Base-by-base conservation (phyloP, 2,797 vertebrate species). In the Myoxocephalus aenaeus region DNA sequence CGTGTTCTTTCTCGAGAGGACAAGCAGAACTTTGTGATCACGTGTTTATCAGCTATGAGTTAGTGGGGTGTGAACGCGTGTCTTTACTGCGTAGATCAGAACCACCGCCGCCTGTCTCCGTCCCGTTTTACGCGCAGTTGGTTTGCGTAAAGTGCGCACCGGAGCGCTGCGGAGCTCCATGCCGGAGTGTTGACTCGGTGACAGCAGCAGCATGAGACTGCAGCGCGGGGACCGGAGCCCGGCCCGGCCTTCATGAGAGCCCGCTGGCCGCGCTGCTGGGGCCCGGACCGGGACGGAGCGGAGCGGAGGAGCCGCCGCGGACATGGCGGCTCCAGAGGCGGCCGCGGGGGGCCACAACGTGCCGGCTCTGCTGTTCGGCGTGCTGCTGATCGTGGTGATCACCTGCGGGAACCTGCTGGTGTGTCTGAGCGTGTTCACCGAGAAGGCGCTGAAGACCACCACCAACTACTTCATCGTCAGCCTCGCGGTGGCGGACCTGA, bases 381-480 rank as follows among this genome's bases (percentile, higher is more conserved):
- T 96, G 57, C 87, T 97, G 87, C 95, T 99, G 70, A 97, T 97
- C 83, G 90, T 96, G 36, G 85, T 96, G 59, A 97, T 98, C 83
- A 95, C 96, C 70, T 94, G 96, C 53, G 98, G 98, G 80, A 98
- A 99, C 90, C 80, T 97, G 86, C 95, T 99, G 7, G 97, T 99
- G 85, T 98, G 98, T 78, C 84, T 96, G 62, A 98, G 98, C 83
- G 97, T 99, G 70, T 95, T 96, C 89, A 96, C 93, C 1, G 98
- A 98, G 94, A 96, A 96, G 81, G 95, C 97, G 27, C 93, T 99
- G 83, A 97, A 97, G 91, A 99, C 98, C 81, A 97, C 98, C 77
- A 98, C 98, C 87, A 99, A 99, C 96, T 97, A 97, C 93, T 99
- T 99, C 94, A 96, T 99, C 83, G 95, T 98, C 85, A 99, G 98